Evolutionary conservation across 2,797 vertebrate species (phyloP), one percentile per base, ranked within the genome.

Genomic region (Percopsis omiscomaycus): DNA sequence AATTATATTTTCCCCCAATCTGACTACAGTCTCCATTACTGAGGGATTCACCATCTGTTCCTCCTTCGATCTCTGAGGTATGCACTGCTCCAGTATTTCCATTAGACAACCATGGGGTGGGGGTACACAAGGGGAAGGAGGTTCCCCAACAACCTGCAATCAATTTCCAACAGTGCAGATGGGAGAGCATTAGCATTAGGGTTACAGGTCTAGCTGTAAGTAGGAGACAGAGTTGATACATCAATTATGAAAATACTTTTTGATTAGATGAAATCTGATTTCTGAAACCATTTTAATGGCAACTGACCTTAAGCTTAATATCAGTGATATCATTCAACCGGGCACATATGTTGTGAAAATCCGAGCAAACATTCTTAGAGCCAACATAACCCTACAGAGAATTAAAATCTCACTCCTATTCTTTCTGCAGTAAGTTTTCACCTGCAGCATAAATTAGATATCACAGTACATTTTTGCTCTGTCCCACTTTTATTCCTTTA

Each of bases 401-500:
- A 56, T 42, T 0, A 44, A 44, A 1, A 5, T 9, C 9, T 46
- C 4, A 51, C 50, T 47, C 61, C 14, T 63, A 4, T 15, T 53
- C 42, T 57, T 51, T 68, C 57, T 46, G 3, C 27, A 63, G 28
- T 49, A 54, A 4, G 52, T 65, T 70, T 70, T 66, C 57, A 74
- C 47, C 47, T 15, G 37, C 29, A 6, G 52, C 55, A 56, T 49
- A 59, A 75, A 67, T 78, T 47, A 70, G 44, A 37, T 55, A 64
- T 69, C 48, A 46, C 46, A 72, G 13, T 42, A 55, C 54, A 13
- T 42, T 81, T 78, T 69, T 48, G 75, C 63, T n/a, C 50, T 59
- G 78, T 64, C 63, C 82, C 50, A 84, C 49, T 78, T 85, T 74
- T 70, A 62, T 71, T 2, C 72, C 59, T 69, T 45, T 70, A 85